Conservation (phyloP, 1,140 invertebrate species). For the Drepana arcuata region DNA sequence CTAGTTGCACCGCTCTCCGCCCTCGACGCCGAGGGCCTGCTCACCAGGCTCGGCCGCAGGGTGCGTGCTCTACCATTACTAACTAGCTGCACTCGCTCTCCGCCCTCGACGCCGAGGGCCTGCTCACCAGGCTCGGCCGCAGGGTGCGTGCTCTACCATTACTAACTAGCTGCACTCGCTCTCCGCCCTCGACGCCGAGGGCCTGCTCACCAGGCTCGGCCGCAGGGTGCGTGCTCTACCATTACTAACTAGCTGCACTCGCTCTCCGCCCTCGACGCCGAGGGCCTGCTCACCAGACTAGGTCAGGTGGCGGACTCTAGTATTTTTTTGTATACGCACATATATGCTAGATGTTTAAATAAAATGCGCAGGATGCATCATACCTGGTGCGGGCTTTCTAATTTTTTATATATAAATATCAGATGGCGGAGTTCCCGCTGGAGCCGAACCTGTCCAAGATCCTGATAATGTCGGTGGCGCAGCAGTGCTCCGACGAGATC, state of each 20-base stretch:
- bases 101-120: conserved; percentile 96
- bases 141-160: too few species aligned
- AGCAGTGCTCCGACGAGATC: conserved; percentile 99
- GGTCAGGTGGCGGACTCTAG: too few species aligned
- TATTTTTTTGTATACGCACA: too few species aligned
- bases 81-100: conserved; percentile 97
- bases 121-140: conserved; percentile 93
- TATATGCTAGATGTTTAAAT: too few species aligned
- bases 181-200: conserved; percentile 97
- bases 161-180: conserved; percentile 97
- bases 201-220: conserved; percentile 93
- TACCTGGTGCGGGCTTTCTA: too few species aligned
- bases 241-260: conserved; percentile 98
- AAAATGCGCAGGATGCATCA: too few species aligned
- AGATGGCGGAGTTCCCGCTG: conserved; percentile 99
- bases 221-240: too few species aligned
- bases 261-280: conserved; percentile 96
- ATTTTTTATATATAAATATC: conserved; percentile 25
- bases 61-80: too few species aligned
- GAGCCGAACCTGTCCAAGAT: conserved; percentile 99
- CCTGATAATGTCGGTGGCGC: conserved; percentile 98
- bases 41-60: conserved; percentile 93
- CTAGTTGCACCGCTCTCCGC: conserved; percentile 95
- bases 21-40: conserved; percentile 95
- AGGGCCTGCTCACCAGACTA: conserved; percentile 93